Conservation (phyloP, 2,797 vertebrate genomes). For the Spinus olivaceus region DNA sequence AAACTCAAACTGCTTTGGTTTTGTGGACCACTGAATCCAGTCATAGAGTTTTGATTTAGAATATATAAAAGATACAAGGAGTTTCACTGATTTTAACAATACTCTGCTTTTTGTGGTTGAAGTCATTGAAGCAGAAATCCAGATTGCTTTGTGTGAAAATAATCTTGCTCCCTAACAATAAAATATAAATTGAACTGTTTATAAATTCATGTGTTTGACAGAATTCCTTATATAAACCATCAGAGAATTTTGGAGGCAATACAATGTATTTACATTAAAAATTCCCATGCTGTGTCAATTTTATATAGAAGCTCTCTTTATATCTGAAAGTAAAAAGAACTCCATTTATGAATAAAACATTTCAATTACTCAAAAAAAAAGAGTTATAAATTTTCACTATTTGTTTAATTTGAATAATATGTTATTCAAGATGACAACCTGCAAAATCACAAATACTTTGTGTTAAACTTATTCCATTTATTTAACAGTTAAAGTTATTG, state of each 20-base stretch:
- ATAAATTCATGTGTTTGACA: not conserved
- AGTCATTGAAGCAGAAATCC: not conserved
- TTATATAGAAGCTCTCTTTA: not conserved
- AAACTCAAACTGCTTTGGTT: not conserved
- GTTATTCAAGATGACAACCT: not conserved
- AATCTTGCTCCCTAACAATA: not conserved
- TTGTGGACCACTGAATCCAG: not conserved
- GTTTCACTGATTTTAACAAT: not conserved
- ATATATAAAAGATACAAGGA: not conserved
- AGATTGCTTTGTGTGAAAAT: not conserved
- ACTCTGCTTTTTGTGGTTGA: not conserved
- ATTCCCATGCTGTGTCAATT: not conserved
- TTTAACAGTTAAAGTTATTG: not conserved
- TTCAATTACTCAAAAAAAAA: not conserved
- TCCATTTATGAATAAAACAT: not conserved
- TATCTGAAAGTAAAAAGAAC: not conserved
- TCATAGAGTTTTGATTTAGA: not conserved
- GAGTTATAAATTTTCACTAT: not conserved
- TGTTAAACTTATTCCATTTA: not conserved
- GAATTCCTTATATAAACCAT: not conserved
- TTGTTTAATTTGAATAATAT: not conserved
- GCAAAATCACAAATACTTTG: not conserved
- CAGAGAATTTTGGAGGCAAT: not conserved
- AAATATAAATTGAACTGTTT: not conserved
- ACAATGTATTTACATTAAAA: not conserved